phyloP scores from a whole-genome alignment of 1,140 invertebrate species.

The Drosophila parabipectinata region DNA sequence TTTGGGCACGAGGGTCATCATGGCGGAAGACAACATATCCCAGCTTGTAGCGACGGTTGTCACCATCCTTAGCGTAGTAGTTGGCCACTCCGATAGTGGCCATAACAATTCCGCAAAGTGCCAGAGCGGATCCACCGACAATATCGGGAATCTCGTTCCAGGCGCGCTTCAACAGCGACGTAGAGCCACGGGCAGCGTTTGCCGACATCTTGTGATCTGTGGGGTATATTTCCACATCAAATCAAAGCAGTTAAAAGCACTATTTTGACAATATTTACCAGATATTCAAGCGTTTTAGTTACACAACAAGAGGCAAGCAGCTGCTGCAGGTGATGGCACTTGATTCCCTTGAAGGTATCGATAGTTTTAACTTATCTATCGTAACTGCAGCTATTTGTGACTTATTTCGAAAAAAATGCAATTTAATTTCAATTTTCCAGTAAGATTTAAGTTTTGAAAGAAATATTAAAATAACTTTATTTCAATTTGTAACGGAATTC shows the following conservation, averaged over 20 bases:
- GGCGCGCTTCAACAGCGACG: conserved; percentile 84
- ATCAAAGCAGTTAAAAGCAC: background rate
- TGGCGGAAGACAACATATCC: conserved; percentile 87
- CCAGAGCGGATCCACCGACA: conserved; percentile 85
- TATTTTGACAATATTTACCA: conserved; percentile 46
- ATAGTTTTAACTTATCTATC: background rate
- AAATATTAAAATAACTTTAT: background rate
- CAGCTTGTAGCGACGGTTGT: conserved; percentile 87
- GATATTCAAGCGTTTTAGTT: conserved; percentile 48
- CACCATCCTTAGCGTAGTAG: conserved; percentile 87
- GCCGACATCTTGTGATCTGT: conserved; percentile 68
- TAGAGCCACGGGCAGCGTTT: conserved; percentile 58
- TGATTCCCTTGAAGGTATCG: background rate
- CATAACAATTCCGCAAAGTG: conserved; percentile 85
- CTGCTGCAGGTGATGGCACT: conserved; percentile 37
- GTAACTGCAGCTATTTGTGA: background rate
- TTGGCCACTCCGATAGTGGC: conserved; percentile 85
- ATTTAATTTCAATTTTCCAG: background rate
- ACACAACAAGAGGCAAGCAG: conserved; percentile 55
- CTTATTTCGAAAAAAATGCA: background rate
- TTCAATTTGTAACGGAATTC: background rate
- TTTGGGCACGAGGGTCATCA: conserved; percentile 86
- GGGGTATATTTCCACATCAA: background rate
- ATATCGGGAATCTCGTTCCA: conserved; percentile 89
- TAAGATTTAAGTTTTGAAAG: background rate